Evolutionary conservation across 2,888 invertebrate species (phyloP).

Genomic region (Hirtodrosophila cameraria): DNA sequence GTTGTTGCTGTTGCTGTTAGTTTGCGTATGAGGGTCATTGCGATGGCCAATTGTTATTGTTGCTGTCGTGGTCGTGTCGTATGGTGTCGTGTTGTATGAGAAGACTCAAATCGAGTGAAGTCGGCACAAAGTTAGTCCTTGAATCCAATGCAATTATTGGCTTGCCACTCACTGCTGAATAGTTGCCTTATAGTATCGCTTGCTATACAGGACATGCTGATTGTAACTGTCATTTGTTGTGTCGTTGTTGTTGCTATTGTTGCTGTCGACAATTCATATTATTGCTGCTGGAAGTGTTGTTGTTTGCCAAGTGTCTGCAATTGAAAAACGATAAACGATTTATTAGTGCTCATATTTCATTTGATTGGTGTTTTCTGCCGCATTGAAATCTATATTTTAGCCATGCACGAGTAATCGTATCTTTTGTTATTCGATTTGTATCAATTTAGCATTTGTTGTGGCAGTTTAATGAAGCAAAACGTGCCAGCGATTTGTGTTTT

Average conservation of each 20-base stretch:
- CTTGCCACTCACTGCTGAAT: conserved; percentile 43
- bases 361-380: conserved; percentile 38
- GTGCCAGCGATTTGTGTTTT: conserved; percentile 52
- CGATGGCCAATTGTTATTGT: conserved; percentile 32
- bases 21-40: conserved; percentile 61
- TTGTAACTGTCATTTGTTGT: conserved; percentile 39
- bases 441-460: conserved; percentile 66
- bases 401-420: background rate
- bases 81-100: conserved; percentile 1
- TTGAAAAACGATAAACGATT: conserved; percentile 66
- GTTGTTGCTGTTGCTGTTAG: conserved; percentile 53
- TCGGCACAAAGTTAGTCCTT: conserved; percentile 29
- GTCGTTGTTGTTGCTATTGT: conserved; percentile 15
- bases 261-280: conserved; percentile 23
- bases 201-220: conserved; percentile 39
- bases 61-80: conserved; percentile 12
- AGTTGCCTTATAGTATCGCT: conserved; percentile 38
- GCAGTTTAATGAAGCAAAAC: conserved; percentile 66
- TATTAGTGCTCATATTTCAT: conserved; percentile 56
- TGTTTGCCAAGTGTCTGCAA: conserved; percentile 53
- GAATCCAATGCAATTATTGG: conserved; percentile 53
- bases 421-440: conserved; percentile 57
- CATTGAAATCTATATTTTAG: conserved; percentile 27
- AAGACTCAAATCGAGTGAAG: background rate
- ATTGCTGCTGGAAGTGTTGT: conserved; percentile 21